Base-by-base conservation (phyloP, 2,888 invertebrate genomes). In the Ormyrus pomaceus region DNA sequence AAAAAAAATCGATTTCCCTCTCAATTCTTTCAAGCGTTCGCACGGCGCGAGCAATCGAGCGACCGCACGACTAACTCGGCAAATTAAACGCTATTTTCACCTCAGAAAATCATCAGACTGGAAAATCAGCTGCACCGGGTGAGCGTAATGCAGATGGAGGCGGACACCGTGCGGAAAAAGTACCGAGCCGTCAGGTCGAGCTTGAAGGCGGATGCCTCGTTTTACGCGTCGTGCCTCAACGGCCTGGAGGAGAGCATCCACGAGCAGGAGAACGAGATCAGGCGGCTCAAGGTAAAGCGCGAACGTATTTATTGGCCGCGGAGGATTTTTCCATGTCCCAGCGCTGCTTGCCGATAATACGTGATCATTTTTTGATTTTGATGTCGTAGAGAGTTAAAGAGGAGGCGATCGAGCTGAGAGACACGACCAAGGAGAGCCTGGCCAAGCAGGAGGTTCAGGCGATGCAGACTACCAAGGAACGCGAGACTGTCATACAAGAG, bases 111-210 rank as follows among this genome's bases (percentile, higher is more conserved):
- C 62, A 86, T 94, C 6, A 94, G 94, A 84, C 90, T 96, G 83
- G 96, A 96, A 90, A 96, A 96, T 87, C 95, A 95, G 88, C 95
- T 96, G 80, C 96, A 96, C 87, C 94, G 95, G 81, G 94, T 96
- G 0, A 93, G 95, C 75, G 95, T 96, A 53, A 96, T 96, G 91
- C 95, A 95, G 92, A 94, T 95, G 87, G 96, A 96, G 90, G 96
- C 96, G 0, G 94, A 95, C 85, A 93, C 96, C 83, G 94, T 96
- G 7, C 94, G 94, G 83, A 95, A 95, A 87, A 96, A 96, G 88
- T 96, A 96, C 87, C 91, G 93, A 56, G 93, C 94, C 1, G 96
- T 96, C 76, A 93, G 94, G 91, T 92, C 90, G 81, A 88, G 86
- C 71, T 77, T 90, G 4, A 89, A 88, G 79, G 85, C 87, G 34